These are phyloP conservation scores for Moxostoma hubbsi DNA, from an alignment of 2,797 vertebrate genomes.

Conservation along the genomic window DNA sequence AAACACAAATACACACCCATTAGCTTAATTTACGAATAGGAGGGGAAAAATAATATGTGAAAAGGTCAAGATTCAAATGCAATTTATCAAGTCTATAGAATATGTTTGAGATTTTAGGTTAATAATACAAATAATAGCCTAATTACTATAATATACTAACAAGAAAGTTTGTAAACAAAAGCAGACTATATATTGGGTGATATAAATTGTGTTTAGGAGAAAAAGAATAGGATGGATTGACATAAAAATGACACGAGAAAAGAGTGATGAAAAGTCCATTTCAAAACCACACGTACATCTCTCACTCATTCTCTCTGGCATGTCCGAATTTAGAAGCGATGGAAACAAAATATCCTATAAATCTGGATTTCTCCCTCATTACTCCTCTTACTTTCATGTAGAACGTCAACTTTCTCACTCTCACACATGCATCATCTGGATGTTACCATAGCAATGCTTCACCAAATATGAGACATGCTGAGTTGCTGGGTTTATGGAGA, in stretches of 20 bases:
- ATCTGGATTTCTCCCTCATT: constrained; percentile 7
- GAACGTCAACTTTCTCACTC: background rate
- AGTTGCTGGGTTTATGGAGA: constrained; percentile 14
- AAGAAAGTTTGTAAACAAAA: background rate
- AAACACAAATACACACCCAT: no score
- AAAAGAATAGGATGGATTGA: background rate
- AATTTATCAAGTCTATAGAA: no score
- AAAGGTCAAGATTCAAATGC: no score
- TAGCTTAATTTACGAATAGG: no score
- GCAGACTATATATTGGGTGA: background rate
- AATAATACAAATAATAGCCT: no score
- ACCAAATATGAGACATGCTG: constrained; percentile 15
- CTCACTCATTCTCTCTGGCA: constrained; percentile 6
- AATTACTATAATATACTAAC: no score
- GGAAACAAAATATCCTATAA: background rate
- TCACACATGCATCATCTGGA: background rate
- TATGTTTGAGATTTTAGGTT: no score
- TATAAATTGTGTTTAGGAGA: background rate
- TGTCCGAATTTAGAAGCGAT: constrained; percentile 4
- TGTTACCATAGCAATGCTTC: background rate
- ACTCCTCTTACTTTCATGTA: background rate
- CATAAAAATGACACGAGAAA: background rate
- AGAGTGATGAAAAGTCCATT: background rate
- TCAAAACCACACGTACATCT: constrained; percentile 10
- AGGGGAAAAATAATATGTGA: no score